These are phyloP conservation scores for Eueremaeus valkanovi DNA, from an alignment of 2,888 invertebrate species.

Conservation along the genomic window DNA sequence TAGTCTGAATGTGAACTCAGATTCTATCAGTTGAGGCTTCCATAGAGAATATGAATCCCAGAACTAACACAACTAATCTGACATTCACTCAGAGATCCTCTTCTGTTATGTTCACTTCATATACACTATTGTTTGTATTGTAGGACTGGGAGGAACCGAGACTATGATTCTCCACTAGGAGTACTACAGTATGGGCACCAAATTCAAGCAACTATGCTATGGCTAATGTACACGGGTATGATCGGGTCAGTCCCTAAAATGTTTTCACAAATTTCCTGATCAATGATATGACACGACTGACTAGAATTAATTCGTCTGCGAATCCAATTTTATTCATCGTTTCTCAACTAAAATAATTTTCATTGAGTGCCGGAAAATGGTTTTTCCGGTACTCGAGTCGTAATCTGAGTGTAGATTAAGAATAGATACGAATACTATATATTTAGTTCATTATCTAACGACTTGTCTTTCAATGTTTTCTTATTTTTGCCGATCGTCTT, in stretches of 20 bases:
- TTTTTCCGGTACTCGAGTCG: conserved; percentile 21
- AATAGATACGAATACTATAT: not conserved
- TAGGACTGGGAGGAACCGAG: not conserved
- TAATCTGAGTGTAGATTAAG: not conserved
- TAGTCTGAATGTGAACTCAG: not conserved
- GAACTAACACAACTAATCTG: conserved; percentile 14
- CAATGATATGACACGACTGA: not conserved
- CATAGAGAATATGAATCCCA: not conserved
- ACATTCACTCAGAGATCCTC: conserved; percentile 7
- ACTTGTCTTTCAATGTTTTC: not conserved
- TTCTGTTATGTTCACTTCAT: not conserved
- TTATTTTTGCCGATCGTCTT: not conserved
- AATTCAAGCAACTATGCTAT: too few species aligned
- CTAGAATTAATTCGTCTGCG: not conserved
- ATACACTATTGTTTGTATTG: not conserved
- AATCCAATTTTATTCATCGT: not conserved
- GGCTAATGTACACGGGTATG: too few species aligned
- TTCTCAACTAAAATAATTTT: conserved; percentile 20
- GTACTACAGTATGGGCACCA: not conserved
- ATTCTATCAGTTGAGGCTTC: conserved; percentile 24
- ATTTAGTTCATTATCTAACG: not conserved
- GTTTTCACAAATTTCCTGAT: not conserved
- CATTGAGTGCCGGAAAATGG: conserved; percentile 10
- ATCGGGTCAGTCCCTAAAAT: too few species aligned
- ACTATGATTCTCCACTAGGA: not conserved